Evolutionary conservation across 2,888 invertebrate species (phyloP).

Genomic region (Scaptomyza reducta): DNA sequence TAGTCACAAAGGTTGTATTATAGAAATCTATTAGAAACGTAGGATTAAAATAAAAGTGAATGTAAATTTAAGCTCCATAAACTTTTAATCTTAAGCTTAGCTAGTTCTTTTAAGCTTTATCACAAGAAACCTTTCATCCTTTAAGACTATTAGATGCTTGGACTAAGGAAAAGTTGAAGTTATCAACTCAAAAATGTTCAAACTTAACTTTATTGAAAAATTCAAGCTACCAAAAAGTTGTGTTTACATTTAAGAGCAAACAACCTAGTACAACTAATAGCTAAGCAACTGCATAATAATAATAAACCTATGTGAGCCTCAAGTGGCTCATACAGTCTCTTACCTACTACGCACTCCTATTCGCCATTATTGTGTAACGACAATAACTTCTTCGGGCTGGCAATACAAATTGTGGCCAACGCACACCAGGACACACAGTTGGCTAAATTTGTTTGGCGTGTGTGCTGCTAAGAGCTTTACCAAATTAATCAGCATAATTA

Average conservation of each 20-base stretch:
- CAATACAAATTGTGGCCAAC: constrained; percentile 52
- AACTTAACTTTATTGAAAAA: no score
- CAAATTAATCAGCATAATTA: constrained; percentile 73
- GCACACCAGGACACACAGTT: constrained; percentile 18
- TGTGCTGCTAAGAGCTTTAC: constrained; percentile 47
- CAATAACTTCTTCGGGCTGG: constrained; percentile 28
- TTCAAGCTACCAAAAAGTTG: not conserved
- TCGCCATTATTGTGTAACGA: constrained; percentile 6
- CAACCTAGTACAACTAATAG: constrained; percentile 2
- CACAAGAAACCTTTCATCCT: no score
- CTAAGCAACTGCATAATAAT: constrained; percentile 24
- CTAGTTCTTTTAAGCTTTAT: no score
- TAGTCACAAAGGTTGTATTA: not conserved
- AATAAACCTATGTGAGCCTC: constrained; percentile 28
- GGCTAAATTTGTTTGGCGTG: constrained; percentile 32
- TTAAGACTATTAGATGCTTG: no score
- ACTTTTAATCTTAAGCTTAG: no score
- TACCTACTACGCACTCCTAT: not conserved
- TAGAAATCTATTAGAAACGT: no score
- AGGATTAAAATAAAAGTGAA: no score
- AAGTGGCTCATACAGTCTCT: constrained; percentile 27
- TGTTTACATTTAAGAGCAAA: constrained; percentile 8
- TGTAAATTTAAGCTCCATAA: no score
- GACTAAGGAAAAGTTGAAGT: no score
- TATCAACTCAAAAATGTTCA: no score